These are phyloP conservation scores for Mustela nigripes DNA, from an alignment of 2,113 vertebrate genomes.

Conservation along the genomic window DNA sequence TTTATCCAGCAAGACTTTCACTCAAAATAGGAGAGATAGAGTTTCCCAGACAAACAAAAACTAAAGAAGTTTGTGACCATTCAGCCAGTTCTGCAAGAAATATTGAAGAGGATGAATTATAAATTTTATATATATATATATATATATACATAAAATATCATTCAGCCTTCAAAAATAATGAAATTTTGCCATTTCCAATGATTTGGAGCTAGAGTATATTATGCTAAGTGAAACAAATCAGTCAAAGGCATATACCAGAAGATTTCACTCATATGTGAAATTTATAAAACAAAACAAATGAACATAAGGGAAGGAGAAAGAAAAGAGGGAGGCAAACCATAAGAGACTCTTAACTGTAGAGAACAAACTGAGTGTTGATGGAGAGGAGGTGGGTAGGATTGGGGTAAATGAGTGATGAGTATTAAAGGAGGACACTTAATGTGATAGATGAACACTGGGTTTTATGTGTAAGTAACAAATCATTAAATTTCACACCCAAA, in stretches of 20 bases:
- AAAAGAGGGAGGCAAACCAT: too few species aligned
- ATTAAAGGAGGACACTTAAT: background rate
- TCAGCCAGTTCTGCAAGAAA: background rate
- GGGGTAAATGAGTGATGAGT: too few species aligned
- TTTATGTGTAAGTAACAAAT: background rate
- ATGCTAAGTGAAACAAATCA: background rate
- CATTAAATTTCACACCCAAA: background rate
- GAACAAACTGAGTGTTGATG: too few species aligned
- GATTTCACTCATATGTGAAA: too few species aligned
- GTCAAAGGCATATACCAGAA: background rate
- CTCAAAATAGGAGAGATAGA: background rate
- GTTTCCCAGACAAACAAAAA: background rate
- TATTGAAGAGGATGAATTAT: background rate
- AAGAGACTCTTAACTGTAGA: too few species aligned
- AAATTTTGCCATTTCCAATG: background rate
- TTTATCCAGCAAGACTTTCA: background rate
- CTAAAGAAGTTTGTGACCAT: background rate
- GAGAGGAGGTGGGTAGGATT: too few species aligned
- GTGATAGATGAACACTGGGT: background rate
- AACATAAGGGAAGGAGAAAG: too few species aligned
- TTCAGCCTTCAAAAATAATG: background rate
- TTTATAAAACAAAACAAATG: too few species aligned
- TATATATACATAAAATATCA: too few species aligned
- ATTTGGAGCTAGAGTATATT: background rate
- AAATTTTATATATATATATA: too few species aligned